Percentiles rank a stretch among this genome's conserved stretches.
Conservation (phyloP, 30 jellyfish, hydroid and myxozoan species). For the Clytia hemisphaerica region DNA sequence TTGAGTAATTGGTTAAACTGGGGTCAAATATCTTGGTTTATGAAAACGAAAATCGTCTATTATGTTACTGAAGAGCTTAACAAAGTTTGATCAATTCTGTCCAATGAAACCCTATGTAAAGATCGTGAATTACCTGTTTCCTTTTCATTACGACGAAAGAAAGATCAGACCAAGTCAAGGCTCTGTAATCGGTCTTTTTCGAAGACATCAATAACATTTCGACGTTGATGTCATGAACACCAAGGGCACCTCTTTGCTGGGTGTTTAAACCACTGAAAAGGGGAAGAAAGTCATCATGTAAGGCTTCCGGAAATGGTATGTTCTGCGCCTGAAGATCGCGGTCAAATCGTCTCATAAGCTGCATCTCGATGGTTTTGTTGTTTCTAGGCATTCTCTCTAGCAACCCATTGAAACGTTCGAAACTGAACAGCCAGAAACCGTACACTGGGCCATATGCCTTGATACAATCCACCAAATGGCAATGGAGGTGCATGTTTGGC, state of each 20-base stretch:
- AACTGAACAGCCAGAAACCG: not conserved
- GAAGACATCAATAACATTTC: not conserved
- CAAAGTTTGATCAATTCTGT: no score
- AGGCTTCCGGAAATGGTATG: not conserved
- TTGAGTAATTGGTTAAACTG: no score
- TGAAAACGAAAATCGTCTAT: no score
- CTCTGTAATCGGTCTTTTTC: not conserved
- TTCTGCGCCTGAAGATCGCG: not conserved
- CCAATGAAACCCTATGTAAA: no score
- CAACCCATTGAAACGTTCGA: not conserved
- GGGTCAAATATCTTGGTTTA: no score
- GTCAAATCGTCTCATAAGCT: not conserved
- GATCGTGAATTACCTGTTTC: no score
- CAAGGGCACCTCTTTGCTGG: no score
- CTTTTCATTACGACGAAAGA: no score
- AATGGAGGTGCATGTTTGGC: constrained; percentile 10
- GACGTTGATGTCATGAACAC: not conserved
- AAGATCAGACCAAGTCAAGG: no score
- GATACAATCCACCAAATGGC: not conserved
- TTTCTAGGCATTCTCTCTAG: not conserved
- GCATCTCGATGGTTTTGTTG: not conserved
- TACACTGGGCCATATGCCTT: not conserved
- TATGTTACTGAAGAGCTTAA: no score
- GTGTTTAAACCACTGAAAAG: not conserved
- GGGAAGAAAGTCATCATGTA: not conserved